phyloP scores from a whole-genome alignment of 2,797 vertebrate genomes.

The Thaleichthys pacificus region DNA sequence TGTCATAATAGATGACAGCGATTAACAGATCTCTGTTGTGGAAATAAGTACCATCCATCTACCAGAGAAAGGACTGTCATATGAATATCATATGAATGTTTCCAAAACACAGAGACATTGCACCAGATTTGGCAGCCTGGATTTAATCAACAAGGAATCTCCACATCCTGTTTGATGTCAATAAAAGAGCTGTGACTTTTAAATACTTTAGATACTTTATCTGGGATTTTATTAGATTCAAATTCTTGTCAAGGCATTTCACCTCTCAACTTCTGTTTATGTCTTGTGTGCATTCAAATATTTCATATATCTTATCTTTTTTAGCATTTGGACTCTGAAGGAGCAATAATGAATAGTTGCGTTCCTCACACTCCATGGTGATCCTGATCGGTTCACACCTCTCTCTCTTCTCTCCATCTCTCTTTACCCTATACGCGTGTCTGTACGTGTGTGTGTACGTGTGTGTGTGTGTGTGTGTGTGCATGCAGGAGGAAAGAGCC shows the following conservation, averaged over 20 bases:
- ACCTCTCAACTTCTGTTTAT: not conserved
- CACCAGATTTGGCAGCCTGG: constrained; percentile 14
- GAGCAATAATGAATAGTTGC: too few species aligned
- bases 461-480: constrained; percentile 17
- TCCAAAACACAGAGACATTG: constrained; percentile 36
- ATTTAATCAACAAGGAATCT: constrained; percentile 21
- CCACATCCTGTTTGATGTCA: constrained; percentile 43
- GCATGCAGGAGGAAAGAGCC: constrained; percentile 26
- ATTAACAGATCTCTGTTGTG: constrained; percentile 43
- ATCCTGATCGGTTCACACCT: too few species aligned
- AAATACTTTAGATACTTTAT: constrained; percentile 20
- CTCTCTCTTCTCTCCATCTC: not conserved
- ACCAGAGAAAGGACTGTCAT: constrained; percentile 25
- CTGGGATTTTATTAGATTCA: constrained; percentile 18
- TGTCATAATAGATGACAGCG: constrained; percentile 34
- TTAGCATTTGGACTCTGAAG: too few species aligned
- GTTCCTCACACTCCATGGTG: too few species aligned
- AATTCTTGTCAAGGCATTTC: too few species aligned
- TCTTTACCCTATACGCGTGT: not conserved
- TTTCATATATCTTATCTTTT: not conserved
- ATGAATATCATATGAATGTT: constrained; percentile 40
- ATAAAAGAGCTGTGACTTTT: constrained; percentile 23
- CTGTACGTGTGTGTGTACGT: too few species aligned
- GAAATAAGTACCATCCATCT: constrained; percentile 25
- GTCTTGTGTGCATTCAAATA: constrained; percentile 8